Percentiles rank a stretch among this genome's conserved stretches.
These are phyloP conservation scores for Synanthedon vespiformis DNA, from an alignment of 2,888 invertebrate species.

Conservation along the genomic window DNA sequence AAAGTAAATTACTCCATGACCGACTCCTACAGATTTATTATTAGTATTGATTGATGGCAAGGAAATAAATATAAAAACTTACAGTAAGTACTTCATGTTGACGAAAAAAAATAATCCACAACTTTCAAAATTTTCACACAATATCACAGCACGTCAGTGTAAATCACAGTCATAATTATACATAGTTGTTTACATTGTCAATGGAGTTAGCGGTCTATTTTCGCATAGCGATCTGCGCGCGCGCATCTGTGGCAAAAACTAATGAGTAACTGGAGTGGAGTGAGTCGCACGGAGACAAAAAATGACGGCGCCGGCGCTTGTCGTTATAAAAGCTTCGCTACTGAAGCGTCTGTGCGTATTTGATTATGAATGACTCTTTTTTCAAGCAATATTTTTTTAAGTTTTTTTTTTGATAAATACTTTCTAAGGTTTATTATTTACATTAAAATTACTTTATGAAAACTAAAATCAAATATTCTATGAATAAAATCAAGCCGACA, in stretches of 20 bases:
- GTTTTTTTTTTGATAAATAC: too few species aligned
- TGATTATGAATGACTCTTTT: too few species aligned
- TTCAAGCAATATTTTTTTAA: too few species aligned
- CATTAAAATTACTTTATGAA: too few species aligned
- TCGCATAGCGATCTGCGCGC: slow-evolving; percentile 2
- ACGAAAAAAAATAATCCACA: slow-evolving; percentile 1
- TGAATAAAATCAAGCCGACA: too few species aligned
- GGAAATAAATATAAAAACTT: slow-evolving; percentile 9
- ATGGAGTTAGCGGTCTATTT: neutral
- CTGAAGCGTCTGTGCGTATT: neutral
- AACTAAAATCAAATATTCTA: too few species aligned
- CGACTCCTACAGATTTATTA: too few species aligned
- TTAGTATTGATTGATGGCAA: too few species aligned
- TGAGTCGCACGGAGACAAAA: neutral
- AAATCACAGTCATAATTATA: neutral
- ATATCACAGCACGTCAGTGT: slow-evolving; percentile 2
- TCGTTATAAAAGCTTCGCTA: slow-evolving; percentile 3
- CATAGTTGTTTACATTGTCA: neutral
- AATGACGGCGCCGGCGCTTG: slow-evolving; percentile 3
- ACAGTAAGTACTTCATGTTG: slow-evolving; percentile 23
- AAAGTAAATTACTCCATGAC: too few species aligned
- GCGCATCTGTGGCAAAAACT: slow-evolving; percentile 2
- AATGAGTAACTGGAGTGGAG: slow-evolving; percentile 5
- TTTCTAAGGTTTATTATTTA: too few species aligned
- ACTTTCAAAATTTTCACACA: slow-evolving; percentile 1